Percentiles rank a stretch among this genome's conserved stretches.
Conservation (phyloP, 2,113 vertebrate species). For the Brachionichthys hirsutus region DNA sequence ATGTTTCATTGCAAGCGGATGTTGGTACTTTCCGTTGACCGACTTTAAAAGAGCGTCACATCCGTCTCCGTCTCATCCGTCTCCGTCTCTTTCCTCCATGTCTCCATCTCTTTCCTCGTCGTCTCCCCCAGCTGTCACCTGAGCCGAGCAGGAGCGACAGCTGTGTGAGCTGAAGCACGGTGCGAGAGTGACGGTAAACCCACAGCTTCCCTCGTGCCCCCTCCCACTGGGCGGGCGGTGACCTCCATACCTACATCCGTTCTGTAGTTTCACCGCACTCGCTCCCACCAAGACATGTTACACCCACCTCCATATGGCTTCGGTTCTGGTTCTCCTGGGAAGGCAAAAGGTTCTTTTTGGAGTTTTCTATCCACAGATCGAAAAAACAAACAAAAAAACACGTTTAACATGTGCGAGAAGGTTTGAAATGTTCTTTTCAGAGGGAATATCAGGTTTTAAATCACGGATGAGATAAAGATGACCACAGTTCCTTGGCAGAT, state of each 20-base stretch:
- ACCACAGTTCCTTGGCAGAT: too few relatives aligned
- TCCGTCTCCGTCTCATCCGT: neutral
- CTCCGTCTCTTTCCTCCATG: slow-evolving; percentile 10
- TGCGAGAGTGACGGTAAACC: slow-evolving; percentile 2
- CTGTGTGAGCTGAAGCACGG: slow-evolving; percentile 1
- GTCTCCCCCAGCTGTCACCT: slow-evolving; percentile 29
- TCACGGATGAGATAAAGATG: neutral
- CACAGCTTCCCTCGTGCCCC: slow-evolving; percentile 27
- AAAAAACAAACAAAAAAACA: slow-evolving; percentile 11
- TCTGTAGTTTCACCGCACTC: slow-evolving; percentile 33
- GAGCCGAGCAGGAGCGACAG: slow-evolving; percentile 40
- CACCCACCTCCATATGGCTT: slow-evolving; percentile 68
- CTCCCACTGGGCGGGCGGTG: slow-evolving; percentile 29
- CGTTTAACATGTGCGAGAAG: slow-evolving; percentile 31
- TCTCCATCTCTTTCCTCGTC: slow-evolving; percentile 7
- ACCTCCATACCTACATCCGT: slow-evolving; percentile 44
- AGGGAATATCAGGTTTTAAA: slow-evolving; percentile 22
- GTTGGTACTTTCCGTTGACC: slow-evolving; percentile 14
- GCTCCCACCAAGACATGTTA: slow-evolving; percentile 40
- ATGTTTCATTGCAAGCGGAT: slow-evolving; percentile 35
- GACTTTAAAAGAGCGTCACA: slow-evolving; percentile 16
- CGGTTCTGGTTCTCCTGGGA: slow-evolving; percentile 33
- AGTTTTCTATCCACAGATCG: slow-evolving; percentile 45
- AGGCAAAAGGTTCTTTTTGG: slow-evolving; percentile 18
- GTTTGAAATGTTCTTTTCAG: slow-evolving; percentile 12